These are phyloP conservation scores for Catostylus mosaicus DNA, from an alignment of 30 jellyfish, hydroid and myxozoan species.

Conservation along the genomic window DNA sequence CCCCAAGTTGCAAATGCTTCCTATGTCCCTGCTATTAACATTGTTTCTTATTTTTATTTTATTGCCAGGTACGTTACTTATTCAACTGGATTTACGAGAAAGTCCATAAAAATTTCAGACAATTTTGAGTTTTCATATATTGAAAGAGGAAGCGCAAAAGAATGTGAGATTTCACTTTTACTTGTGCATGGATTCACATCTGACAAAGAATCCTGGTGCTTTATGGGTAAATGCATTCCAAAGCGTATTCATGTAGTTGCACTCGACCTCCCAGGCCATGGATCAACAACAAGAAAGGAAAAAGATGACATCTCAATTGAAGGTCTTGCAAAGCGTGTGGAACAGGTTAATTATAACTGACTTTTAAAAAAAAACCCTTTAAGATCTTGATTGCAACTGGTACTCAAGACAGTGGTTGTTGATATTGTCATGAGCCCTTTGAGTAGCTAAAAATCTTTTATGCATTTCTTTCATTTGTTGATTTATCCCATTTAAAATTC, in stretches of 20 bases:
- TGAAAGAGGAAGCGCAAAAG: slow-evolving; percentile 65
- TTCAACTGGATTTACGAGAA: slow-evolving; percentile 46
- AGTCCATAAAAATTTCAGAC: slow-evolving; percentile 6
- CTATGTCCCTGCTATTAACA: not conserved
- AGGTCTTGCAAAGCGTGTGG: slow-evolving; percentile 53
- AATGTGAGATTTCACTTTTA: slow-evolving; percentile 41
- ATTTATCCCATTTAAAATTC: no score
- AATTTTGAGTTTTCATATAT: slow-evolving; percentile 57
- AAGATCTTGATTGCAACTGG: no score
- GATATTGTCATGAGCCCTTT: no score
- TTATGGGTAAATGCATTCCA: slow-evolving; percentile 59
- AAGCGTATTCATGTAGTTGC: slow-evolving; percentile 72
- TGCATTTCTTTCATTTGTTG: no score
- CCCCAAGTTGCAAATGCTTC: no score
- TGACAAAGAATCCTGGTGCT: slow-evolving; percentile 64
- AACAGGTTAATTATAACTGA: no score
- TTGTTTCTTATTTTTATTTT: not conserved
- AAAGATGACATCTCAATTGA: slow-evolving; percentile 56
- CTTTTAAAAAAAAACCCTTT: no score
- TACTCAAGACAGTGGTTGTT: no score
- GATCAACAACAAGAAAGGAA: slow-evolving; percentile 61
- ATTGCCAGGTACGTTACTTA: slow-evolving; percentile 34
- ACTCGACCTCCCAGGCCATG: slow-evolving; percentile 91
- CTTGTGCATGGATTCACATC: slow-evolving; percentile 83
- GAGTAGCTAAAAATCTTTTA: no score